phyloP scores from a whole-genome alignment of 2,113 vertebrate species.

The Istiophorus platypterus region DNA sequence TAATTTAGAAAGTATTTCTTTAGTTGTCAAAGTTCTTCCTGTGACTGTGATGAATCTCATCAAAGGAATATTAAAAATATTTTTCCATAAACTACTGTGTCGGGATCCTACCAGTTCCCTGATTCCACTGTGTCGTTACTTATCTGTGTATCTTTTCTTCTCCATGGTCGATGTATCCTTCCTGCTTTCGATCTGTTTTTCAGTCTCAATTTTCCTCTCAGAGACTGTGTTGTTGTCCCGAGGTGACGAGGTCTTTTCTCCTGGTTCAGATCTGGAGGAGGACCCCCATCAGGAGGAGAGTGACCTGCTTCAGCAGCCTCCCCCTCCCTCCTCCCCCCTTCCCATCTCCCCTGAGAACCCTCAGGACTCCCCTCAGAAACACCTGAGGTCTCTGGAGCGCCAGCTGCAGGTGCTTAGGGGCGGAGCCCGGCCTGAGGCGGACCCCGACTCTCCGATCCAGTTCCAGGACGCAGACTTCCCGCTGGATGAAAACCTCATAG shows the following conservation, averaged over 20 bases:
- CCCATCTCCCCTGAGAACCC: neutral
- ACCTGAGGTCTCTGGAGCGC: conserved; percentile 55
- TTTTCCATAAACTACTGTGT: too few species aligned
- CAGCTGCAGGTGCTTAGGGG: conserved; percentile 61
- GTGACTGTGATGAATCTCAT: too few species aligned
- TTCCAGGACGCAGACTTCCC: conserved; percentile 80
- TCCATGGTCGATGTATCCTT: too few species aligned
- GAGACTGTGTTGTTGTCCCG: neutral
- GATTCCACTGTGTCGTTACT: too few species aligned
- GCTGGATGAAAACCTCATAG: conserved; percentile 7
- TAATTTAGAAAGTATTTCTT: too few species aligned
- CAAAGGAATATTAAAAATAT: too few species aligned
- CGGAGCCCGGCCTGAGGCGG: neutral
- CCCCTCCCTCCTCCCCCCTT: neutral
- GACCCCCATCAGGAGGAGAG: conserved; percentile 15
- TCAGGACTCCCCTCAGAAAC: conserved; percentile 10
- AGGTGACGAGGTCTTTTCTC: neutral
- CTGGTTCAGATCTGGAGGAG: conserved; percentile 47
- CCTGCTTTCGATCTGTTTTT: too few species aligned
- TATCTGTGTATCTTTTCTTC: too few species aligned
- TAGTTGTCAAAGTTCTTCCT: too few species aligned
- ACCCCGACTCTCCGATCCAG: conserved; percentile 62
- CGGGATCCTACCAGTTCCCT: too few species aligned
- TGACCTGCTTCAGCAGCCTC: conserved; percentile 22
- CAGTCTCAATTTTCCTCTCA: too few species aligned